phyloP scores from a whole-genome alignment of 37 sponge, comb jelly and placozoan genomes.

The Dysidea cf. avara region DNA sequence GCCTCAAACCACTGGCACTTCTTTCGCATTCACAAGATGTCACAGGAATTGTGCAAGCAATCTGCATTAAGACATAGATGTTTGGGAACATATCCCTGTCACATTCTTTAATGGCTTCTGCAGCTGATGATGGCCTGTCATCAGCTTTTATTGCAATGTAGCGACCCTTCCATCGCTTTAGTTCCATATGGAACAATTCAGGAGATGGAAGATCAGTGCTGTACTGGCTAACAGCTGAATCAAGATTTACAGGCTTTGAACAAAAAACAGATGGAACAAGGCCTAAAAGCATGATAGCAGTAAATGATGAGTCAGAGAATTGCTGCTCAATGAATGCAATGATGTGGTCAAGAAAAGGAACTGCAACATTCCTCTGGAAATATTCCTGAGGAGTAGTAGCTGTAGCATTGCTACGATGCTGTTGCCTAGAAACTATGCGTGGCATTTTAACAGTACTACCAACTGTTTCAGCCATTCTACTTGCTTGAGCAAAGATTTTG shows the following conservation, averaged over 20 bases:
- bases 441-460: constrained; percentile 42
- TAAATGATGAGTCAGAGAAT: constrained; percentile 7
- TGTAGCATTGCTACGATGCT: too few species aligned
- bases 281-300: constrained; percentile 27
- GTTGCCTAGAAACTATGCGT: constrained; percentile 36
- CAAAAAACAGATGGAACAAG: constrained; percentile 35
- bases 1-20: constrained; percentile 42
- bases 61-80: constrained; percentile 25
- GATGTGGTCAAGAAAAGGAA: constrained; percentile 46
- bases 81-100: too few species aligned
- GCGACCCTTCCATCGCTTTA: constrained; percentile 24
- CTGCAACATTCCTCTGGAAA: constrained; percentile 27
- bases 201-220: constrained; percentile 38
- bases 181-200: constrained; percentile 22
- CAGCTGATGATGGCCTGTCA: constrained; percentile 29
- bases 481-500: constrained; percentile 25
- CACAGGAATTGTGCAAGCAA: constrained; percentile 21
- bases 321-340: constrained; percentile 10
- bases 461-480: constrained; percentile 29
- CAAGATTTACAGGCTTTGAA: background rate
- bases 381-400: too few species aligned
- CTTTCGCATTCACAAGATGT: constrained; percentile 51
- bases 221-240: background rate
- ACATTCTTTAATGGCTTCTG: too few species aligned
- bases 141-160: constrained; percentile 1